Conservation (phyloP, 2,888 invertebrate genomes). For the Trissoscelio sp. region DNA sequence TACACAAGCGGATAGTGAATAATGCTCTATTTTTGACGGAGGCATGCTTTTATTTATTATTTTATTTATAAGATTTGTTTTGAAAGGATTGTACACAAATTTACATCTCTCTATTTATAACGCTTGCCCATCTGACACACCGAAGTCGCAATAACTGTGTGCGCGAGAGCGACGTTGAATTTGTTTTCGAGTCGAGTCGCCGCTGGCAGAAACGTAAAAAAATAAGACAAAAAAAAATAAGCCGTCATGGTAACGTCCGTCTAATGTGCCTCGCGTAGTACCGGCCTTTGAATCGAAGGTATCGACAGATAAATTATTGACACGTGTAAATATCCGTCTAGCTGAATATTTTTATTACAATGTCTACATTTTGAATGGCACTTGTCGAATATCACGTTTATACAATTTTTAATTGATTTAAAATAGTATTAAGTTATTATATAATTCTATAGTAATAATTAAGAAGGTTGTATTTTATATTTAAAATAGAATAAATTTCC, state of each 20-base stretch:
- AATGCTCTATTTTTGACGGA: slow-evolving; percentile 36
- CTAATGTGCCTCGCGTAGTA: slow-evolving; percentile 16
- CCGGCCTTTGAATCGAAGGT: slow-evolving; percentile 48
- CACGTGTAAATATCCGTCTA: slow-evolving; percentile 64
- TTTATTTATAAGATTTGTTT: slow-evolving; percentile 57
- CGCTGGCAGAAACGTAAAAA: slow-evolving; percentile 23
- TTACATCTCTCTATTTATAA: slow-evolving; percentile 58
- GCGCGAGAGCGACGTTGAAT: slow-evolving; percentile 31
- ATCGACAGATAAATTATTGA: slow-evolving; percentile 65
- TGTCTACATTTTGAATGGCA: slow-evolving; percentile 2
- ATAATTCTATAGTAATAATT: too few species aligned
- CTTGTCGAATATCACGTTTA: slow-evolving; percentile 17
- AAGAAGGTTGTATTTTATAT: too few species aligned
- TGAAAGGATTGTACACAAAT: slow-evolving; percentile 59
- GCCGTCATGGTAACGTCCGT: slow-evolving; percentile 23
- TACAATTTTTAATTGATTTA: too few species aligned
- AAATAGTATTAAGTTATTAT: too few species aligned
- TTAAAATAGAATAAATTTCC: too few species aligned
- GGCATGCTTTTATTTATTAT: slow-evolving; percentile 43
- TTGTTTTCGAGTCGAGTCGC: slow-evolving; percentile 38
- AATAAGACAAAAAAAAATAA: slow-evolving; percentile 14
- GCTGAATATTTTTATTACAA: slow-evolving; percentile 61
- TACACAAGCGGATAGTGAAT: neutral
- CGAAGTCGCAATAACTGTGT: slow-evolving; percentile 48
- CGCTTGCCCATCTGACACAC: slow-evolving; percentile 43